Evolutionary conservation across 2,113 vertebrate species (phyloP).

Genomic region (Cinclus cinclus): DNA sequence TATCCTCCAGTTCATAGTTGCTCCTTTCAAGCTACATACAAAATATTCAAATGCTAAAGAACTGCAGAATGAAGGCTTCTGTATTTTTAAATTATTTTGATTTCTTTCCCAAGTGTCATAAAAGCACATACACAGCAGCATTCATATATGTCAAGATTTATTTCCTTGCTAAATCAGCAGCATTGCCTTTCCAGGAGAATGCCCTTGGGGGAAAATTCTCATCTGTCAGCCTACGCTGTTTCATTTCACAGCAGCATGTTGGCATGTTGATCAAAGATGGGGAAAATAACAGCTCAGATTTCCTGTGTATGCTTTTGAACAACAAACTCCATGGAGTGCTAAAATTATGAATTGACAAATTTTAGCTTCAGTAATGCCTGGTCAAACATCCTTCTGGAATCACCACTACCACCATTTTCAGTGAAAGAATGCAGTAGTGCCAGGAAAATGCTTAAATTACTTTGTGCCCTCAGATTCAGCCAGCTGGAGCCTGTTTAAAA

Average conservation of each 20-base stretch:
- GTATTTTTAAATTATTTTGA: background rate
- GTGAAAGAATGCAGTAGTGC: background rate
- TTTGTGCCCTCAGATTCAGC: background rate
- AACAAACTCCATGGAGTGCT: background rate
- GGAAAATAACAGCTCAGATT: slow-evolving; percentile 12
- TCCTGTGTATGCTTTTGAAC: background rate
- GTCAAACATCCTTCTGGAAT: background rate
- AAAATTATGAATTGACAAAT: background rate
- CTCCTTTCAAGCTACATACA: background rate
- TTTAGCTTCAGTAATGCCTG: background rate
- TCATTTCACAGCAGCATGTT: background rate
- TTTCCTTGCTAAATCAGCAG: slow-evolving; percentile 15
- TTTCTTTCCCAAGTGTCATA: background rate
- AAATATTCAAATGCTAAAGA: background rate
- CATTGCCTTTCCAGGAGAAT: background rate
- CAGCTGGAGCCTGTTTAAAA: background rate
- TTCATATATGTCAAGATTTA: background rate
- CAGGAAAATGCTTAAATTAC: background rate
- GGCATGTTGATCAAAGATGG: background rate
- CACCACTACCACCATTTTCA: background rate
- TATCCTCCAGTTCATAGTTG: background rate
- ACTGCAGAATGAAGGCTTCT: background rate
- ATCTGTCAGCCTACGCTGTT: background rate
- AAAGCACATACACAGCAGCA: background rate
- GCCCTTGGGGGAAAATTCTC: slow-evolving; percentile 5